phyloP scores from a whole-genome alignment of 2,797 vertebrate genomes.

The Dallia pectoralis region DNA sequence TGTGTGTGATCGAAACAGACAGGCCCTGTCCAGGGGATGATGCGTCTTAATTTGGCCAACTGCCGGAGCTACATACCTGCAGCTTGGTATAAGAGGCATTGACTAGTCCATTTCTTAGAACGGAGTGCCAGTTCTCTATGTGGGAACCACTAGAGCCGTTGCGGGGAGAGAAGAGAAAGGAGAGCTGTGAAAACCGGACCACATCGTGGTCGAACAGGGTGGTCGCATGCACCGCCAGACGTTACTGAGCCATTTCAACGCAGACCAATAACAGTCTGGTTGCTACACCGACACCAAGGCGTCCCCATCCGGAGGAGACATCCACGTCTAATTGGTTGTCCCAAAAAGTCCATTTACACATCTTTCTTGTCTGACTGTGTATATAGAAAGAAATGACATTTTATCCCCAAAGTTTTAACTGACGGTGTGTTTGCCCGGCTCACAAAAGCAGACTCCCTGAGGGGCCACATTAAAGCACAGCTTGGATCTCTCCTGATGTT shows the following conservation, averaged over 20 bases:
- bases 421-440: slow-evolving; percentile 11
- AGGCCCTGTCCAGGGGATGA: slow-evolving; percentile 62
- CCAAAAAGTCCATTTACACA: slow-evolving; percentile 23
- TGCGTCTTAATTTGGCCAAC: slow-evolving; percentile 57
- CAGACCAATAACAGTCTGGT: not conserved
- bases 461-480: slow-evolving; percentile 9
- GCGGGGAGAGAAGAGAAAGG: slow-evolving; percentile 62
- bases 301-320: not conserved
- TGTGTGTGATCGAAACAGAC: slow-evolving; percentile 28
- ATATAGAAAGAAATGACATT: slow-evolving; percentile 23
- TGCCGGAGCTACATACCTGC: slow-evolving; percentile 82
- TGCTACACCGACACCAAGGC: not conserved
- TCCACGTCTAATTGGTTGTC: not conserved
- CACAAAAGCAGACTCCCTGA: slow-evolving; percentile 11
- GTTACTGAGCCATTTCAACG: not conserved
- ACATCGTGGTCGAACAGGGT: slow-evolving; percentile 10
- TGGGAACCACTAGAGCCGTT: slow-evolving; percentile 91
- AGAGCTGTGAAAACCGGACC: slow-evolving; percentile 28
- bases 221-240: slow-evolving; percentile 20
- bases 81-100: slow-evolving; percentile 99
- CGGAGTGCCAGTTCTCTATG: slow-evolving; percentile 99
- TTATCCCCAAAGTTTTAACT: slow-evolving; percentile 16
- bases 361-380: slow-evolving; percentile 5
- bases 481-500: not conserved
- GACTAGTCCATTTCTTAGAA: slow-evolving; percentile 98